Conservation (phyloP, 2,888 invertebrate species). For the Cenopis cana region DNA sequence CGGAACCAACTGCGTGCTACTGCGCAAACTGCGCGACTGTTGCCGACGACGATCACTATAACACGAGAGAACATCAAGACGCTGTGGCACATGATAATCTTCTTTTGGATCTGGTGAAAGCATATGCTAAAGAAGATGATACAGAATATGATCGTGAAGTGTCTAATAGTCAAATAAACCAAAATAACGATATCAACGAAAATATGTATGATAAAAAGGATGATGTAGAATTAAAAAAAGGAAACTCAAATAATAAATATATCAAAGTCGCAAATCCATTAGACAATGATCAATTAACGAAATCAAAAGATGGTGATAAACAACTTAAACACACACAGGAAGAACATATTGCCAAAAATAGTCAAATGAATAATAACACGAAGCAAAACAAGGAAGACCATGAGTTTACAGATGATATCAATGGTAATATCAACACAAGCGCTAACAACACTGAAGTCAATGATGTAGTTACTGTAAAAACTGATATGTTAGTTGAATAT, state of each 20-base stretch:
- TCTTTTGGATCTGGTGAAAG: constrained; percentile 13
- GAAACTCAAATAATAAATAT: too few species aligned
- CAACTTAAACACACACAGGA: too few species aligned
- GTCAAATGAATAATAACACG: too few species aligned
- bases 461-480: background rate
- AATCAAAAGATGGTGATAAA: too few species aligned
- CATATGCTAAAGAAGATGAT: constrained; percentile 2
- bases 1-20: background rate
- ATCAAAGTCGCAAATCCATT: too few species aligned
- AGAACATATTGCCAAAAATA: too few species aligned
- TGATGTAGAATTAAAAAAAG: too few species aligned
- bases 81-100: constrained; percentile 15
- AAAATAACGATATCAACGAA: background rate
- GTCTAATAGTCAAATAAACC: background rate
- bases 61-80: background rate
- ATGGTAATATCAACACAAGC: too few species aligned
- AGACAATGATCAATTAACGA: too few species aligned
- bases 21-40: constrained; percentile 5
- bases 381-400: too few species aligned
- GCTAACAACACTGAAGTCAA: background rate
- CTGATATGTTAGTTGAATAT: background rate
- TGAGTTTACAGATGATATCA: too few species aligned
- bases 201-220: background rate
- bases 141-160: background rate
- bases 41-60: background rate